Base-by-base conservation (phyloP, 2,113 vertebrate species). In the Haemorhous mexicanus region DNA sequence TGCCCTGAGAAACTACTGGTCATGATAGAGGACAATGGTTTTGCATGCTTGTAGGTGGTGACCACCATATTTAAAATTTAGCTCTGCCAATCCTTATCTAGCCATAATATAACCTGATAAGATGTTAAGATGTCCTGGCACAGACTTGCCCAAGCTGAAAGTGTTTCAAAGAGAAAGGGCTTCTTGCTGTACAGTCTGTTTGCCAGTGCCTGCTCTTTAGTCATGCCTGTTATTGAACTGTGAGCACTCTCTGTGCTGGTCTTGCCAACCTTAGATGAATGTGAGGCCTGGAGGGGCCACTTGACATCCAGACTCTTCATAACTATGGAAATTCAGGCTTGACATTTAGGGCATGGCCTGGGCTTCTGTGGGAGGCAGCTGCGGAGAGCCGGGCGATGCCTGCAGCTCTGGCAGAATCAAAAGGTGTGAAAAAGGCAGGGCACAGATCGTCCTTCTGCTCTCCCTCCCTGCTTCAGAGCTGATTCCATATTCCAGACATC, bases 271-370 rank as follows among this genome's bases (percentile, higher is more conserved):
- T 75, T 3, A 67, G 68, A 61, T 64, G 66, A 90, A 81, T 64
- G 68, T 1, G 14, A 35, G 52, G 85, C 88, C 95, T 94, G 83
- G 64, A 93, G 93, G 79, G 85, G 74, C 88, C 66, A 46, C 91
- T 91, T 95, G 93, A 95, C 67, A 85, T 83, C 87, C 77, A 82
- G 89, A 46, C 70, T 84, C 44, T 84, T 72, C 44, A 18, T 70
- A 93, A 86, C 68, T 88, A 66, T 63, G 47, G 35, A 70, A 61
- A 86, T 90, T 75, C 59, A 82, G 69, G 21, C 41, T 47, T 87
- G 90, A 92, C 84, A 87, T 93, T 84, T 68, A 81, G 92, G 92
- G 85, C 92, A 93, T 11, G 83, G 92, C 85, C 68, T 21, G 82
- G 68, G 56, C 66, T 79, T 94, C 80, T 33, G 69, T 13, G 61